These are phyloP conservation scores for Arctopsyche grandis DNA, from an alignment of 1,140 invertebrate species.

Conservation along the genomic window DNA sequence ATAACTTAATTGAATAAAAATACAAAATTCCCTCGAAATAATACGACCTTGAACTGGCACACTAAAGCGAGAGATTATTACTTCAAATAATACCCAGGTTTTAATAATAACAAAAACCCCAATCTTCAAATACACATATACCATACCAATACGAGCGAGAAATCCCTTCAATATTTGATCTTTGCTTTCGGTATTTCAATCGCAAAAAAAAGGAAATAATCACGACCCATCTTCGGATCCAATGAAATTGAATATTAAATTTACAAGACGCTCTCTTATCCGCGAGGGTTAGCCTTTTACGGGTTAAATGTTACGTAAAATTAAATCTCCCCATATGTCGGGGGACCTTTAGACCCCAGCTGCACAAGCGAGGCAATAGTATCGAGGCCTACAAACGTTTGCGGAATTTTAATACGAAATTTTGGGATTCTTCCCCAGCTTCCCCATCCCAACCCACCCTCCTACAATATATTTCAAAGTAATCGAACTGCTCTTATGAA, in stretches of 20 bases:
- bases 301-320: constrained; percentile 36
- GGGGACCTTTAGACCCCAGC: constrained; percentile 8
- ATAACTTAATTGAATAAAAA: background rate
- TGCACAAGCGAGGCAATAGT: background rate
- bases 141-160: no score
- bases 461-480: background rate
- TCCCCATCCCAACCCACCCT: background rate
- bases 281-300: constrained; percentile 16
- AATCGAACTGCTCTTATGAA: background rate
- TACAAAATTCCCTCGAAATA: no score
- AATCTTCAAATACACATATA: no score
- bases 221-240: constrained; percentile 5
- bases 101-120: no score
- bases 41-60: no score
- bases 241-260: constrained; percentile 16
- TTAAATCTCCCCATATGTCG: constrained; percentile 24
- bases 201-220: constrained; percentile 1
- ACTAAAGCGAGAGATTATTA: no score
- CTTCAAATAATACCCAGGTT: no score
- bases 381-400: constrained; percentile 21
- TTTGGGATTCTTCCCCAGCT: background rate
- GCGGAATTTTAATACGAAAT: constrained; percentile 35
- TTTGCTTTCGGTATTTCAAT: background rate
- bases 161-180: background rate
- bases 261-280: constrained; percentile 8